These are phyloP conservation scores for Nothocercus julius DNA, from an alignment of 2,113 vertebrate species.

Conservation along the genomic window DNA sequence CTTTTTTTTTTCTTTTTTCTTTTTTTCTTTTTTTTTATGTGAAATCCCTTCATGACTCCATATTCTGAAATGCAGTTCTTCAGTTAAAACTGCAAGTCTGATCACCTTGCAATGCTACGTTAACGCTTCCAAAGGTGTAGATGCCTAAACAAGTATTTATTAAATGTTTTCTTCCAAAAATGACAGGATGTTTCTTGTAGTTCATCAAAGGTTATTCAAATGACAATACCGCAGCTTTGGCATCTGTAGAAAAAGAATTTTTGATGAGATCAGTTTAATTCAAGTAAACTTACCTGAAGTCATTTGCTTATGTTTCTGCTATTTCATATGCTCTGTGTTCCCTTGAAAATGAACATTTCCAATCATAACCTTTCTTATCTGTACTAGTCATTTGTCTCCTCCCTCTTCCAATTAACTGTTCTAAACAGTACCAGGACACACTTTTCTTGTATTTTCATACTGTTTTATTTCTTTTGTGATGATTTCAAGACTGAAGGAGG, in stretches of 20 bases:
- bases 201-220: background rate
- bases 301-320: background rate
- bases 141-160: background rate
- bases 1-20: too few species aligned
- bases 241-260: background rate
- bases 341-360: background rate
- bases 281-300: background rate
- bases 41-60: background rate
- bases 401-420: background rate
- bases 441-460: background rate
- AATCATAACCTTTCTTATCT: background rate
- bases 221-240: background rate
- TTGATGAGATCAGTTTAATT: background rate
- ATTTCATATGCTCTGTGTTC: background rate
- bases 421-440: background rate
- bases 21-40: background rate
- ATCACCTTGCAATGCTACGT: background rate
- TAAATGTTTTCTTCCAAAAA: background rate
- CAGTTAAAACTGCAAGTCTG: background rate
- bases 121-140: background rate
- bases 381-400: background rate
- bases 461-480: background rate
- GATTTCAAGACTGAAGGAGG: background rate
- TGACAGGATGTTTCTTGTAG: background rate
- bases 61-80: background rate